A percentile compares a stretch with the other conserved stretches of the same genome.
These are phyloP conservation scores for Acanthosepion lycidas DNA, from an alignment of 2,888 invertebrate species.

Conservation along the genomic window DNA sequence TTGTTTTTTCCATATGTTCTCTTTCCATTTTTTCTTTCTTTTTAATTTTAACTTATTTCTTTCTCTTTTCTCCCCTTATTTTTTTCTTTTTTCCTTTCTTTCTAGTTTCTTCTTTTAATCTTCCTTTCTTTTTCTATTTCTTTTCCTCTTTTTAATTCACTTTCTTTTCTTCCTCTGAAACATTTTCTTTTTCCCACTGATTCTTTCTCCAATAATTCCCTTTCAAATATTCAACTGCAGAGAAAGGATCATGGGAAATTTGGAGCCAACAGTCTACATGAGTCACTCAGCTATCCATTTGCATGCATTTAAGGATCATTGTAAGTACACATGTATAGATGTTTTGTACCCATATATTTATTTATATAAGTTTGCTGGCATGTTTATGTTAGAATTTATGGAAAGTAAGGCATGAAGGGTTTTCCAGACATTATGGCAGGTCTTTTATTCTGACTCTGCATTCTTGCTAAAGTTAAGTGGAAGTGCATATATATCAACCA, in stretches of 20 bases:
- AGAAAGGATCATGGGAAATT: background rate
- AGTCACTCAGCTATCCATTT: conserved; percentile 13
- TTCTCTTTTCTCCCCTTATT: too few species aligned
- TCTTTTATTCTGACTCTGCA: background rate
- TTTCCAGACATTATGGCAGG: conserved; percentile 13
- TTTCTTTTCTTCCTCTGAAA: background rate
- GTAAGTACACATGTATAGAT: background rate
- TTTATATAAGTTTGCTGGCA: background rate
- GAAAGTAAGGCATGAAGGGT: background rate
- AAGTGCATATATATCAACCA: conserved; percentile 9
- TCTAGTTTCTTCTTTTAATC: background rate
- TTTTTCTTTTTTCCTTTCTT: background rate
- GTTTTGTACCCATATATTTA: background rate
- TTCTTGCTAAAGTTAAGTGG: background rate
- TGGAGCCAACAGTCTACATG: conserved; percentile 8
- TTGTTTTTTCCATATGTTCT: too few species aligned
- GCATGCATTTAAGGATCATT: background rate
- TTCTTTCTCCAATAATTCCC: background rate
- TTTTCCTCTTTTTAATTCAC: background rate
- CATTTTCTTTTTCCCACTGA: background rate
- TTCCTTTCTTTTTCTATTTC: too few species aligned
- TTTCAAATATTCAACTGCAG: background rate
- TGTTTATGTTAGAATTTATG: background rate
- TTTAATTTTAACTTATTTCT: too few species aligned
- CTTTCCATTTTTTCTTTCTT: background rate